Evolutionary conservation across 2,888 invertebrate genomes (phyloP).

Genomic region (Sminthurinus aureus): DNA sequence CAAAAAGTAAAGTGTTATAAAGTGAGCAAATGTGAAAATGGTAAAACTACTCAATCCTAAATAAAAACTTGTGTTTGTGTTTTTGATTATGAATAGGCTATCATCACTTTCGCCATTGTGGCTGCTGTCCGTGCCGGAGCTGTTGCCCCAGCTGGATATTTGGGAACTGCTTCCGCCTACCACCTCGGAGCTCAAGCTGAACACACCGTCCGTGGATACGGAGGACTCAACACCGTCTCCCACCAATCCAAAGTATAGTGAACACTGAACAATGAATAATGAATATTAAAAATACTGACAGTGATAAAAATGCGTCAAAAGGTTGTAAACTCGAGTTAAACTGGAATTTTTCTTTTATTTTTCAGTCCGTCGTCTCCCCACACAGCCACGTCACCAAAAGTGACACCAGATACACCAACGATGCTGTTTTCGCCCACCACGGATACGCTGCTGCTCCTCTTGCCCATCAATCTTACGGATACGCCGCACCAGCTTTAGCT

Average conservation of each 20-base stretch:
- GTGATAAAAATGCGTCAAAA: not conserved
- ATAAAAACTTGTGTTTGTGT: not conserved
- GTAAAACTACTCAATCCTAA: not conserved
- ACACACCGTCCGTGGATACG: conserved; percentile 55
- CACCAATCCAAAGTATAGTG: conserved; percentile 49
- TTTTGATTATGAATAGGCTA: conserved; percentile 27
- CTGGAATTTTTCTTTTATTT: not conserved
- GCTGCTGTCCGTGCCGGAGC: conserved; percentile 28
- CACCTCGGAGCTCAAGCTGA: conserved; percentile 49
- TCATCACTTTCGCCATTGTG: conserved; percentile 44
- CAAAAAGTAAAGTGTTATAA: not conserved
- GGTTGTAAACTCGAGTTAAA: too few relatives aligned
- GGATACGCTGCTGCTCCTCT: conserved; percentile 40
- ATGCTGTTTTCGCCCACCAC: conserved; percentile 47
- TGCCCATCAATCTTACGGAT: conserved; percentile 47
- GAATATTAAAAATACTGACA: not conserved
- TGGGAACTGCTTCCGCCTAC: not conserved
- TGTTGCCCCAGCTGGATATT: not conserved
- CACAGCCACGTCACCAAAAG: conserved; percentile 54
- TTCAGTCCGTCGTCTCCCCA: conserved; percentile 53
- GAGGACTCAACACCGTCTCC: conserved; percentile 48
- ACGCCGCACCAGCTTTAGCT: conserved; percentile 44
- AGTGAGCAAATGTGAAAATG: not conserved
- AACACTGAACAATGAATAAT: too few relatives aligned
- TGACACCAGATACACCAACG: conserved; percentile 58